Conservation (phyloP, 1,140 invertebrate species). For the Micrasema minimum region DNA sequence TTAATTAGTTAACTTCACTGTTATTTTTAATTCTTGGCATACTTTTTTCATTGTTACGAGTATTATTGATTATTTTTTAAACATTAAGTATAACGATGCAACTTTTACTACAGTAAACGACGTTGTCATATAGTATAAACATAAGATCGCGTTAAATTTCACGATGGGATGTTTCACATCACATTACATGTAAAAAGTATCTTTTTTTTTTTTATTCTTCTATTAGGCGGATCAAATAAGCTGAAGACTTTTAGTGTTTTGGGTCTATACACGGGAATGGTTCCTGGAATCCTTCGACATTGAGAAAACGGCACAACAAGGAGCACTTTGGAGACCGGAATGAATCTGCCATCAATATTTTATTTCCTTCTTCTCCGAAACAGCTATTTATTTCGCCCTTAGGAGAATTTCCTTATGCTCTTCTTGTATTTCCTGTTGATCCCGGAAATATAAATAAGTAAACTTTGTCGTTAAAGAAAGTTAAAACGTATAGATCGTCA, state of each 20-base stretch:
- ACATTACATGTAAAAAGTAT: no score
- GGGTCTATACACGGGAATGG: conserved; percentile 15
- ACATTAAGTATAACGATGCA: not conserved
- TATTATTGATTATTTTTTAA: not conserved
- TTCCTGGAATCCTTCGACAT: conserved; percentile 11
- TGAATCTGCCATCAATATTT: conserved; percentile 46
- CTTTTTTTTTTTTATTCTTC: no score
- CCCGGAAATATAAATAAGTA: conserved; percentile 2
- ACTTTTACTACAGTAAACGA: no score
- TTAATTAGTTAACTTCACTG: no score
- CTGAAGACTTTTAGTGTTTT: not conserved
- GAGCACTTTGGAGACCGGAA: conserved; percentile 44
- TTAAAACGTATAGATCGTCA: not conserved
- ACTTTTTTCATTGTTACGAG: no score
- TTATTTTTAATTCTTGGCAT: not conserved
- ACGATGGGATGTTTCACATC: no score
- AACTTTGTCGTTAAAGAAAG: not conserved
- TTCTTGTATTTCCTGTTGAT: not conserved
- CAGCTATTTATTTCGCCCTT: conserved; percentile 39
- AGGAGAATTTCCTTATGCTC: not conserved
- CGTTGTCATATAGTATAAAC: no score
- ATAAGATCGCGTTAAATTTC: no score
- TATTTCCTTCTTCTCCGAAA: conserved; percentile 41
- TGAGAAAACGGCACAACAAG: conserved; percentile 34
- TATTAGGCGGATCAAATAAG: not conserved